phyloP scores from a whole-genome alignment of 2,888 invertebrate genomes.

The Dascillus cervinus region DNA sequence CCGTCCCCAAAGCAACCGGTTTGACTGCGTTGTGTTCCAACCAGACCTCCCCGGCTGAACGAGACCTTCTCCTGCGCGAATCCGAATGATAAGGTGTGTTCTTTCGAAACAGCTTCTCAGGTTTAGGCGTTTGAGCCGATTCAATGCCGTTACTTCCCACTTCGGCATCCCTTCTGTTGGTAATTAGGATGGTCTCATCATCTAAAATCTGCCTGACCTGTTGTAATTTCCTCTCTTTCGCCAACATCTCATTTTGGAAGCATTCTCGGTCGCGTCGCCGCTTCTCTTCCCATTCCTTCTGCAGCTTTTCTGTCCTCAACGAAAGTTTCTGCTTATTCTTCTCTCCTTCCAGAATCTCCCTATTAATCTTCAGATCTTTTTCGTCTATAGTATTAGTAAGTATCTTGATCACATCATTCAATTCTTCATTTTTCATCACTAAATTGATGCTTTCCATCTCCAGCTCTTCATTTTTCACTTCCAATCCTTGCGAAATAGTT shows the following conservation, averaged over 20 bases:
- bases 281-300: constrained; percentile 59
- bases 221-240: constrained; percentile 54
- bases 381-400: constrained; percentile 45
- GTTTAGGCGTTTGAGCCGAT: background rate
- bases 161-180: background rate
- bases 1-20: constrained; percentile 78
- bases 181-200: constrained; percentile 25
- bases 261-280: constrained; percentile 52
- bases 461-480: constrained; percentile 57
- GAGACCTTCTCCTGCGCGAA: constrained; percentile 53
- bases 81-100: background rate
- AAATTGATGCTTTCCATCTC: constrained; percentile 56
- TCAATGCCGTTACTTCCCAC: background rate
- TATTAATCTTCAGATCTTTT: constrained; percentile 55
- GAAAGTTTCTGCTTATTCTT: constrained; percentile 60
- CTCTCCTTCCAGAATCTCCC: constrained; percentile 58
- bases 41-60: constrained; percentile 75
- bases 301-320: constrained; percentile 66
- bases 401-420: constrained; percentile 41
- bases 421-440: constrained; percentile 54
- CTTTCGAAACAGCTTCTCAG: background rate
- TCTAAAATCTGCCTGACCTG: constrained; percentile 53
- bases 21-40: constrained; percentile 80
- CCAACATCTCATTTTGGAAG: constrained; percentile 46
- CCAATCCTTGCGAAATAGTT: constrained; percentile 55